Percentiles rank a stretch among this genome's conserved stretches.
phyloP scores from a whole-genome alignment of 2,797 vertebrate genomes.

The Esox masquinongy region DNA sequence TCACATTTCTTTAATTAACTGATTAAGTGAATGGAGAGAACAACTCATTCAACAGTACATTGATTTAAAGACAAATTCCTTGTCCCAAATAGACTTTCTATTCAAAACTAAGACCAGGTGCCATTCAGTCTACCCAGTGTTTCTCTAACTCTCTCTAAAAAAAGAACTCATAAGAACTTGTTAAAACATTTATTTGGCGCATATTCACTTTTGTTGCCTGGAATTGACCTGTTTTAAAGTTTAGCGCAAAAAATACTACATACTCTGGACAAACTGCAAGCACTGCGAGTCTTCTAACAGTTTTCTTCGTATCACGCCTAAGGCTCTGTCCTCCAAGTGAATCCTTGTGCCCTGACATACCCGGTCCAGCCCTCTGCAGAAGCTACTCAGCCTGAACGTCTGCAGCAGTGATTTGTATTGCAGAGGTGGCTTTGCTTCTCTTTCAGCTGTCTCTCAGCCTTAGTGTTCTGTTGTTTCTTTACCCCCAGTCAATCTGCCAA shows the following conservation, averaged over 20 bases:
- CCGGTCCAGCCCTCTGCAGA: not conserved
- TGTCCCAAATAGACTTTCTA: not conserved
- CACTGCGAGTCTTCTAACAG: slow-evolving; percentile 11
- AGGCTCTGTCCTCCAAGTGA: slow-evolving; percentile 8
- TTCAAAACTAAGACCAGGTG: slow-evolving; percentile 14
- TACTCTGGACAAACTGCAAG: slow-evolving; percentile 27
- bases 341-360: not conserved
- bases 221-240: not conserved
- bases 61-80: not conserved
- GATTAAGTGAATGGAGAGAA: not conserved
- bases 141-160: slow-evolving; percentile 14
- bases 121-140: slow-evolving; percentile 34
- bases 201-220: not conserved
- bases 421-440: not conserved
- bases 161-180: slow-evolving; percentile 19
- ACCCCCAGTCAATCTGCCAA: slow-evolving; percentile 60
- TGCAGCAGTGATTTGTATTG: slow-evolving; percentile 48
- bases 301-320: slow-evolving; percentile 9
- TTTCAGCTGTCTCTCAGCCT: slow-evolving; percentile 38
- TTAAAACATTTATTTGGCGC: slow-evolving; percentile 34
- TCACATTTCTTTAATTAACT: not conserved
- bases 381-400: slow-evolving; percentile 26
- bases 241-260: slow-evolving; percentile 12
- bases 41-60: not conserved
- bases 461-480: slow-evolving; percentile 54